Evolutionary conservation across 35 echinoderm and acorn worm genomes (phyloP), one percentile per base, ranked within the genome.

Genomic region (Diadema setosum): DNA sequence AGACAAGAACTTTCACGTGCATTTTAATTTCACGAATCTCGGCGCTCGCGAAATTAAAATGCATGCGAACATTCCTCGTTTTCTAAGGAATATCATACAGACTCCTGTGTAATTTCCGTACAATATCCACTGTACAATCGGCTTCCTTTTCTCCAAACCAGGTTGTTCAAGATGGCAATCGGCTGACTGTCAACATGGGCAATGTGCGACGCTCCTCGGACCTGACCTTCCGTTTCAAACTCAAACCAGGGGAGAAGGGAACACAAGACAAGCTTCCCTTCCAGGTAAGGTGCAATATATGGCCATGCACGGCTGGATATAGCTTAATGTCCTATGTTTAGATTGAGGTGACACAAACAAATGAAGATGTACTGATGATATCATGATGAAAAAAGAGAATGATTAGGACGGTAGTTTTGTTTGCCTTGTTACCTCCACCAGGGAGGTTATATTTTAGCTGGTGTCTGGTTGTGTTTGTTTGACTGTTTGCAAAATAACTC

Each of bases 171-270:
- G 76, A 87, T 43, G 63, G 87, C 46, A 93, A 85, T 65, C 59
- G 76, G 39, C 59, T 81, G 16, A 26, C 58, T 1, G 35, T 81
- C 45, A 95, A 55, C 75, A 82, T 90, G 61, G 93, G 93, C n/a
- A 95, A 94, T 82, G 88, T 95, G 17, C 88, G 87, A 36, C 75
- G 84, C 41, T 63, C 76, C 15, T 67, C 88, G 36, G 93, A 95
- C 35, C 83, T 95, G 45, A 87, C 93, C 2, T 95, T 95, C 75
- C 49, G 93, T 17, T 95, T 95, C 76, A 29, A 88, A 42, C 86
- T 80, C 74, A 90, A 82, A 58, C 82, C 58, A 39, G 88, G 90
- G 64, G 41, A 70, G 33, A 45, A 45, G 27, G 29, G 36, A 37
- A 16, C n/a, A n/a, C 25, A 86, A 5, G n/a, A 58, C n/a, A 75